phyloP scores from a whole-genome alignment of 1,140 invertebrate species.

The Dreissena rostriformis region DNA sequence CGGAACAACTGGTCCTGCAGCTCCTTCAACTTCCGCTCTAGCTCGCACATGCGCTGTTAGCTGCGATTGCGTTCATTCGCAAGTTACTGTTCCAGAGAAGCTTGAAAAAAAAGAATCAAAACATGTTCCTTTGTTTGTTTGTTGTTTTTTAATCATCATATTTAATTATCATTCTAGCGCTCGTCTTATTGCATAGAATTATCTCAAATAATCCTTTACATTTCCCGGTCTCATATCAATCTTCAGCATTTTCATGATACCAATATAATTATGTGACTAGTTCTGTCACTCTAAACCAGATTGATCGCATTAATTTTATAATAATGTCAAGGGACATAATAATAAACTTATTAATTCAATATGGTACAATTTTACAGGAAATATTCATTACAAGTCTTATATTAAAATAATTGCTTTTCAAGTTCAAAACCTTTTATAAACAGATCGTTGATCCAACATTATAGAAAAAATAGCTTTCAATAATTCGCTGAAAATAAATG shows the following conservation, averaged over 20 bases:
- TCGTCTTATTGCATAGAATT: not conserved
- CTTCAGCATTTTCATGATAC: not conserved
- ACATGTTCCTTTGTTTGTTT: too few relatives aligned
- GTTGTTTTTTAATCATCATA: too few relatives aligned
- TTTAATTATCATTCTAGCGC: not conserved
- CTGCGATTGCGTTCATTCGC: not conserved
- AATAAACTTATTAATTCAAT: too few relatives aligned
- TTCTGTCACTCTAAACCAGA: not conserved
- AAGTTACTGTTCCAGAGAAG: slow-evolving; percentile 4
- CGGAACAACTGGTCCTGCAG: slow-evolving; percentile 17
- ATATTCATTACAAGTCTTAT: too few relatives aligned
- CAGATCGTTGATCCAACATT: too few relatives aligned
- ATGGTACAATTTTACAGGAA: too few relatives aligned
- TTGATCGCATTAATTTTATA: not conserved
- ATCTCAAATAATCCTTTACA: not conserved
- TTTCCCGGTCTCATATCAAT: not conserved
- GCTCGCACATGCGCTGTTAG: not conserved
- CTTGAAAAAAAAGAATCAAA: not conserved
- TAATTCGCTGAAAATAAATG: too few relatives aligned
- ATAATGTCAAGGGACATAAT: too few relatives aligned
- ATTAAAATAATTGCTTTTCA: too few relatives aligned
- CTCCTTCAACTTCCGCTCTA: slow-evolving; percentile 24
- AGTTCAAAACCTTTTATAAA: too few relatives aligned
- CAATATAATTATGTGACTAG: too few relatives aligned
- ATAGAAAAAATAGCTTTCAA: too few relatives aligned